Evolutionary conservation across 2,113 vertebrate species (phyloP).

Genomic region (Antechinus flavipes): DNA sequence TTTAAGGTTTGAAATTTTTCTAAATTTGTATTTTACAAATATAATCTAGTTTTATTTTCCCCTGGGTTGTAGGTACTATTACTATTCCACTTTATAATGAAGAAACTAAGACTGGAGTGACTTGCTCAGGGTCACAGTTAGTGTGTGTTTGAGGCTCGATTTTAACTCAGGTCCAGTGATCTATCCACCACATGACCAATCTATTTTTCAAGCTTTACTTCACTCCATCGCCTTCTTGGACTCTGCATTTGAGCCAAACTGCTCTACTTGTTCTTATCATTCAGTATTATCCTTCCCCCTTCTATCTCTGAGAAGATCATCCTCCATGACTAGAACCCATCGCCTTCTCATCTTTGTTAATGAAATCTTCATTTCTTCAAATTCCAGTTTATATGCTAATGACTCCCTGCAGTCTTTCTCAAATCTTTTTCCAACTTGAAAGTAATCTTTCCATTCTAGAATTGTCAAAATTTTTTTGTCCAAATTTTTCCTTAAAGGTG

Average conservation of each 20-base stretch:
- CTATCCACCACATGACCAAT: no score
- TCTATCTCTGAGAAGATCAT: not conserved
- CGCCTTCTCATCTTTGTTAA: not conserved
- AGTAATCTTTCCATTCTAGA: not conserved
- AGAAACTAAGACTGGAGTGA: no score
- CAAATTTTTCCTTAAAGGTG: not conserved
- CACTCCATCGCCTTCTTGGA: not conserved
- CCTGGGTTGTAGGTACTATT: no score
- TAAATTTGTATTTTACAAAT: no score
- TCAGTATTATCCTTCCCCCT: not conserved
- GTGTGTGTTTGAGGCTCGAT: no score
- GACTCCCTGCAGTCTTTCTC: not conserved
- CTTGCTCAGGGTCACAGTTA: no score
- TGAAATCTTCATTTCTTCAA: no score
- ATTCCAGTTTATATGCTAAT: no score
- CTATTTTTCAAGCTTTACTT: not conserved
- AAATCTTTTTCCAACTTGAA: not conserved
- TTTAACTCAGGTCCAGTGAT: no score
- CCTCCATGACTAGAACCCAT: not conserved
- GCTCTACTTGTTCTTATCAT: not conserved
- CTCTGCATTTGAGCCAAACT: not conserved
- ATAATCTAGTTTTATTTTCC: no score
- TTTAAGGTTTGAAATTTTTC: no score
- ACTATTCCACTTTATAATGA: no score
- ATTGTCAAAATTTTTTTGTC: not conserved